A percentile compares a stretch with the other conserved stretches of the same genome.
Evolutionary conservation across 2,888 invertebrate species (phyloP).

Genomic region (Dryobota labecula): DNA sequence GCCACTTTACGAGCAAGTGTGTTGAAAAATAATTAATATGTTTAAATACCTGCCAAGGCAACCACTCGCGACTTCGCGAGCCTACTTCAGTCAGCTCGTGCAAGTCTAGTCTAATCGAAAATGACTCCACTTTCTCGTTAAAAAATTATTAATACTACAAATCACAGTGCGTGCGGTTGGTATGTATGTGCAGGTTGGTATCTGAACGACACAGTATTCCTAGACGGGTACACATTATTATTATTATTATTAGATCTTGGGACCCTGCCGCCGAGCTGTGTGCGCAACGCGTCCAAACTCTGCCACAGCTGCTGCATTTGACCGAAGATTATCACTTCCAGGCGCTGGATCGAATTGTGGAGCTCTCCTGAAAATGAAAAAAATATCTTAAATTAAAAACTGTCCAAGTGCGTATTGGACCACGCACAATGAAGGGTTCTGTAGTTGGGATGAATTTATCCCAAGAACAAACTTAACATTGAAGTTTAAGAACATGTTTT

Average conservation of each 20-base stretch:
- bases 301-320: constrained; percentile 89
- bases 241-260: constrained; percentile 39
- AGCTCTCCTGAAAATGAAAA: constrained; percentile 80
- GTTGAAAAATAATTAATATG: too few species aligned
- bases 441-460: too few species aligned
- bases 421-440: too few species aligned
- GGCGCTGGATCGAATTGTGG: constrained; percentile 82
- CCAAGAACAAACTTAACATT: too few species aligned
- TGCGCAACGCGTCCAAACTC: constrained; percentile 84
- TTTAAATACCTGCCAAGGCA: too few species aligned
- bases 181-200: constrained; percentile 44
- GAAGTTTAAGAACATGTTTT: too few species aligned
- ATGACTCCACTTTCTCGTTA: too few species aligned
- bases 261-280: constrained; percentile 74
- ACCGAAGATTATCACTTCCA: constrained; percentile 86
- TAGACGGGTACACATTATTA: constrained; percentile 72
- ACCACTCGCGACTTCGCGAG: too few species aligned
- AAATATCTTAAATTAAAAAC: too few species aligned
- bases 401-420: too few species aligned
- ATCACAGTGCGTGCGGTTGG: constrained; percentile 40
- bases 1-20: too few species aligned
- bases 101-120: background rate
- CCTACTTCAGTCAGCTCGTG: too few species aligned
- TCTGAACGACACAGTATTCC: constrained; percentile 72
- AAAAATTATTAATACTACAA: constrained; percentile 4